Evolutionary conservation across 2,113 vertebrate species (phyloP).

Genomic region (Ctenodactylus gundi): DNA sequence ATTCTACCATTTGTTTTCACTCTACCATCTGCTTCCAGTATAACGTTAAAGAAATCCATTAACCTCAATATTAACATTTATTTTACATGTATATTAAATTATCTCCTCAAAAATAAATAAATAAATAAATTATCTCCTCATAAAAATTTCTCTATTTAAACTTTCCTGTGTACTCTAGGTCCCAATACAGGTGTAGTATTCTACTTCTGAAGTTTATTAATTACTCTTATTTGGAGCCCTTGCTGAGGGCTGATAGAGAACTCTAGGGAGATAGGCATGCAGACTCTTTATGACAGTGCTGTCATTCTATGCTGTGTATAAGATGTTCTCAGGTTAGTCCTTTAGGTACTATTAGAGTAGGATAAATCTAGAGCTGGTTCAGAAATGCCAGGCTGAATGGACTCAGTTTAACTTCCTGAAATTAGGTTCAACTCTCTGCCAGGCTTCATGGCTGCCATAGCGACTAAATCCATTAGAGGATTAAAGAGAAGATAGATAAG

Average conservation of each 20-base stretch:
- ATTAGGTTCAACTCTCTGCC: not conserved
- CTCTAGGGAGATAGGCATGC: not conserved
- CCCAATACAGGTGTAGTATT: not conserved
- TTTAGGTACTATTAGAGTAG: not conserved
- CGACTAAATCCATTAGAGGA: not conserved
- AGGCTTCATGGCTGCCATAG: not conserved
- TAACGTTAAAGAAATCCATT: not conserved
- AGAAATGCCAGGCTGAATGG: not conserved
- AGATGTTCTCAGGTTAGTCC: not conserved
- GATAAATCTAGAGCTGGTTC: not conserved
- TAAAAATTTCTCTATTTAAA: not conserved
- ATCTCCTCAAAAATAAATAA: not conserved
- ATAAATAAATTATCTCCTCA: too few relatives aligned
- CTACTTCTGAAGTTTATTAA: not conserved
- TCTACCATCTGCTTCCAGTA: not conserved
- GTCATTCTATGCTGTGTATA: not conserved
- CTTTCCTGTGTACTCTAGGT: not conserved
- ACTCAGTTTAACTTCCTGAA: not conserved
- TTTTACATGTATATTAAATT: constrained; percentile 41
- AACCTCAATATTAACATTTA: constrained; percentile 5
- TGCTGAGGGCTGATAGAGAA: not conserved
- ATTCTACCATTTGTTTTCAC: not conserved
- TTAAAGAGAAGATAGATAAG: not conserved
- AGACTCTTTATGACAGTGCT: not conserved
- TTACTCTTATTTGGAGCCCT: not conserved